Percentiles rank a stretch among this genome's conserved stretches.
Conservation (phyloP, 2,888 invertebrate genomes). For the Adelphocoris suturalis region DNA sequence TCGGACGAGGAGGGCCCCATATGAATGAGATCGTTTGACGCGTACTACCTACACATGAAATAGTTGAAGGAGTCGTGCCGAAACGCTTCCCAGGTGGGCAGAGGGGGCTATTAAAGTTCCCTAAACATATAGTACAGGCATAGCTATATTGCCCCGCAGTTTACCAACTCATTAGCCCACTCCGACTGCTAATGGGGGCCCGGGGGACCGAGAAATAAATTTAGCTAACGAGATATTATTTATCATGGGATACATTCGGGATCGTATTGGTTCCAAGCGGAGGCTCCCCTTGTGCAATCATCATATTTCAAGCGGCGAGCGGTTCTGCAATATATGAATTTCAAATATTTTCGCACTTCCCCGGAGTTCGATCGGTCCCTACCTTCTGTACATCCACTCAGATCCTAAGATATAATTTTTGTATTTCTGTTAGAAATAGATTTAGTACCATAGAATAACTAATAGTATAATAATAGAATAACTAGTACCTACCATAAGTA, state of each 20-base stretch:
- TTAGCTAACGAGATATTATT: slow-evolving; percentile 61
- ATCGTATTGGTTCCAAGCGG: slow-evolving; percentile 38
- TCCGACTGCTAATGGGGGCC: slow-evolving; percentile 40
- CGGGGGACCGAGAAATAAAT: slow-evolving; percentile 45
- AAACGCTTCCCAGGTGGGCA: slow-evolving; percentile 50
- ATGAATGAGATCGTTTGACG: slow-evolving; percentile 54
- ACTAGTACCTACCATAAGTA: too few relatives aligned
- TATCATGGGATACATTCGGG: slow-evolving; percentile 50
- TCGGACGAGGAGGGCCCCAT: background rate
- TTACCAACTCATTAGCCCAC: slow-evolving; percentile 57
- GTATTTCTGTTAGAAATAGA: too few relatives aligned
- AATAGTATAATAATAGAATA: too few relatives aligned
- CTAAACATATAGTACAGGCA: slow-evolving; percentile 40
- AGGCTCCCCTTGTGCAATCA: slow-evolving; percentile 41
- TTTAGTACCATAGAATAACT: too few relatives aligned
- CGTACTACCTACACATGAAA: slow-evolving; percentile 38
- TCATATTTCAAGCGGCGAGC: slow-evolving; percentile 28
- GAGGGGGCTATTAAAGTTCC: slow-evolving; percentile 33
- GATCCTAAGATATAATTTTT: too few relatives aligned
- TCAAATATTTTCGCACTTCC: slow-evolving; percentile 30
- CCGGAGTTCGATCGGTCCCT: background rate
- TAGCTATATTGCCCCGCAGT: slow-evolving; percentile 46
- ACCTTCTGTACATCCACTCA: background rate
- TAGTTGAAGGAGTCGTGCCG: slow-evolving; percentile 39
- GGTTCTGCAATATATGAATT: slow-evolving; percentile 29